Evolutionary conservation across 1,140 invertebrate species (phyloP).

Genomic region (Papilio helenus): DNA sequence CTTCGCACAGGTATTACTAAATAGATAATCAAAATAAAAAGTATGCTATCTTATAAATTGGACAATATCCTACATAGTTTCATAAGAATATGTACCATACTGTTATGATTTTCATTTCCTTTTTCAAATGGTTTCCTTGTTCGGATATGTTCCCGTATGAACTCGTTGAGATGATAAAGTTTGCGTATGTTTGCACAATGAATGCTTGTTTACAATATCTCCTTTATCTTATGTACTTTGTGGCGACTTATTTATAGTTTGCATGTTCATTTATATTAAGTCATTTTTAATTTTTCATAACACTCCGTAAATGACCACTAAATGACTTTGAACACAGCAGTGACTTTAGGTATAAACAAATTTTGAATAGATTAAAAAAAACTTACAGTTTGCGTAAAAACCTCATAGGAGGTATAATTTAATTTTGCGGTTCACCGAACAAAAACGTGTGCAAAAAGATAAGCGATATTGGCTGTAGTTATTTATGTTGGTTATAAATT

Average conservation of each 20-base stretch:
- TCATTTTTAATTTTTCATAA: not conserved
- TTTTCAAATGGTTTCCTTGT: not conserved
- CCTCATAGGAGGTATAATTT: not conserved
- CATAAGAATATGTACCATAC: too few relatives aligned
- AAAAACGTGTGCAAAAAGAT: conserved; percentile 18
- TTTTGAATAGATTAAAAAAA: not conserved
- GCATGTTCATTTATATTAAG: not conserved
- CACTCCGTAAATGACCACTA: too few relatives aligned
- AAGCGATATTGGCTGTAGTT: not conserved
- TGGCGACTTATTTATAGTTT: not conserved
- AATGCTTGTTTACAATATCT: not conserved
- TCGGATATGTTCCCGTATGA: not conserved
- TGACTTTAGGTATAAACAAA: too few relatives aligned
- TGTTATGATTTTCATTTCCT: too few relatives aligned
- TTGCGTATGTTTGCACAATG: not conserved
- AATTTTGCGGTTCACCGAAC: not conserved
- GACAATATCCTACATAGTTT: not conserved
- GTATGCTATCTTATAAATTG: too few relatives aligned
- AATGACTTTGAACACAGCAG: too few relatives aligned
- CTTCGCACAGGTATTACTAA: not conserved
- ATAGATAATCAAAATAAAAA: not conserved
- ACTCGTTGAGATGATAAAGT: conserved; percentile 13
- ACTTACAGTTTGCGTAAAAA: not conserved
- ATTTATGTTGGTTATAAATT: not conserved
- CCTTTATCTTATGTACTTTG: not conserved